Percentiles rank a stretch among this genome's conserved stretches.
Conservation (phyloP, 2,888 invertebrate genomes). For the Eupeodes latifasciatus region DNA sequence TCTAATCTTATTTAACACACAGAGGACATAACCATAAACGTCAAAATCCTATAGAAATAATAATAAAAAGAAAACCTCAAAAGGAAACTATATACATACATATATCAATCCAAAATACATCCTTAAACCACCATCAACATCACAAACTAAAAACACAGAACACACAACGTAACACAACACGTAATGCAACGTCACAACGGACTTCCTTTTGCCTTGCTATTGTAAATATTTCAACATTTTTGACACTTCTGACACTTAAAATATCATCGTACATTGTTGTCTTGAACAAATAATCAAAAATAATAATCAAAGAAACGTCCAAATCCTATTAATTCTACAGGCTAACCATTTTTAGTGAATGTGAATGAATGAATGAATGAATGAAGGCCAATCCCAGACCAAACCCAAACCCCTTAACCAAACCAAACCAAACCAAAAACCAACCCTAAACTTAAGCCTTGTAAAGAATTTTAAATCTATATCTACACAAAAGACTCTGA, state of each 20-base stretch:
- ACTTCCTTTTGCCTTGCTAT: constrained; percentile 23
- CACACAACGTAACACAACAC: background rate
- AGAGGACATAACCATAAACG: constrained; percentile 1
- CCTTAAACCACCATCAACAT: constrained; percentile 8
- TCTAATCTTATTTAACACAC: background rate
- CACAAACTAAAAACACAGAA: too few relatives aligned
- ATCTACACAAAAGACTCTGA: constrained; percentile 21
- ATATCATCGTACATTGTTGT: constrained; percentile 49
- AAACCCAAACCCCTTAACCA: background rate
- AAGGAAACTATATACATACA: background rate
- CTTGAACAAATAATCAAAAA: constrained; percentile 35
- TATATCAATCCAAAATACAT: background rate
- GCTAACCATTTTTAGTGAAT: constrained; percentile 17
- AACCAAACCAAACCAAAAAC: background rate
- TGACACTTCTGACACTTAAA: constrained; percentile 58
- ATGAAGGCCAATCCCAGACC: constrained; percentile 18
- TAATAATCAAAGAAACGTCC: constrained; percentile 60
- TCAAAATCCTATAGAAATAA: background rate
- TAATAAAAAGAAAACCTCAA: background rate
- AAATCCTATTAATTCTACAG: constrained; percentile 46
- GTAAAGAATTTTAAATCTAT: background rate
- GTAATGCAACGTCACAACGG: background rate
- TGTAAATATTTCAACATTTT: constrained; percentile 42
- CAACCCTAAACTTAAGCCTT: background rate
- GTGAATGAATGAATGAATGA: constrained; percentile 2